Conservation (phyloP, 1,140 invertebrate genomes). For the Philotrypesis tridentata region DNA sequence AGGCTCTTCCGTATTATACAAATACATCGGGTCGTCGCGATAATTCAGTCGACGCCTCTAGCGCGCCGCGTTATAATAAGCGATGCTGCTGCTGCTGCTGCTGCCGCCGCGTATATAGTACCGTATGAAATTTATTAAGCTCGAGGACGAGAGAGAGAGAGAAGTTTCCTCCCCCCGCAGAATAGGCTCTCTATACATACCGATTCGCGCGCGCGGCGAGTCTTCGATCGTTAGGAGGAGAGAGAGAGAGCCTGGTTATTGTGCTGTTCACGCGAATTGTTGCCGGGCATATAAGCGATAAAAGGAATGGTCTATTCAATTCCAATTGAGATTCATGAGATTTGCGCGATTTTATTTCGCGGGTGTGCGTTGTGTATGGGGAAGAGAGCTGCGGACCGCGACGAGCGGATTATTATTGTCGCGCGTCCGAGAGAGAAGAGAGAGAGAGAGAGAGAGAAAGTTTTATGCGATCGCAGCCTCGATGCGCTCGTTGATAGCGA, state of each 20-base stretch:
- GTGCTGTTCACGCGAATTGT: background rate
- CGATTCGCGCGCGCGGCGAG: background rate
- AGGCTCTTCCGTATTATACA: too few relatives aligned
- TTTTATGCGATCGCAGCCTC: too few relatives aligned
- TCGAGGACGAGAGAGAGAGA: too few relatives aligned
- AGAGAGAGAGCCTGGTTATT: too few relatives aligned
- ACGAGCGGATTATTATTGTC: background rate
- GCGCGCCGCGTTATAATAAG: background rate
- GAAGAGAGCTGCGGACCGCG: too few relatives aligned
- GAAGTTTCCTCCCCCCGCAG: too few relatives aligned
- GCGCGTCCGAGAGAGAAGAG: too few relatives aligned
- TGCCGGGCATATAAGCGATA: background rate
- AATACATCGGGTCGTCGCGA: background rate
- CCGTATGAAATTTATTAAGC: background rate
- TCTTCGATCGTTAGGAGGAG: background rate
- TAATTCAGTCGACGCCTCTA: background rate
- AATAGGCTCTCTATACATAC: background rate
- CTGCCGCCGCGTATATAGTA: too few relatives aligned
- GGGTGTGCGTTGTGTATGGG: too few relatives aligned
- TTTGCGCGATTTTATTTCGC: background rate
- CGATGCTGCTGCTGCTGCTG: too few relatives aligned
- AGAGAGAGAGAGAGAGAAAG: too few relatives aligned
- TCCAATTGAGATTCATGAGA: background rate
- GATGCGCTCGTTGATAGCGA: too few relatives aligned
- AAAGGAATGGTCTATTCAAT: constrained; percentile 3